Evolutionary conservation across 2,888 invertebrate species (phyloP).

Genomic region (Leuctra nigra): DNA sequence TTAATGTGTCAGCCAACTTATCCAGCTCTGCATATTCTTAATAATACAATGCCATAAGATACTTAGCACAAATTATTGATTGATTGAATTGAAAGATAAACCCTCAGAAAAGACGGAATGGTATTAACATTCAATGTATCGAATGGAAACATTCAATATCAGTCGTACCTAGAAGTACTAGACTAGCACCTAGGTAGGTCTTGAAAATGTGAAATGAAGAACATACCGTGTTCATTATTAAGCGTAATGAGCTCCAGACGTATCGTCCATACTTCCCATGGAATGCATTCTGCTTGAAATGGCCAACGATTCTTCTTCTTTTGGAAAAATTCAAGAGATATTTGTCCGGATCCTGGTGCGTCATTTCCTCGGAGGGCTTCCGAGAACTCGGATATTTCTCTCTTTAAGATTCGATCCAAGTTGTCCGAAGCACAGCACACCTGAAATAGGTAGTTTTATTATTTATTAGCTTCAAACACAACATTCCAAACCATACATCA

Average conservation of each 20-base stretch:
- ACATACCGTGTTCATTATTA: slow-evolving; percentile 70
- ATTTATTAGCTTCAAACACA: too few relatives aligned
- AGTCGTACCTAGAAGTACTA: too few relatives aligned
- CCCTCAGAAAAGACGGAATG: too few relatives aligned
- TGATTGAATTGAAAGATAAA: too few relatives aligned
- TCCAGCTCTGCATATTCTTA: too few relatives aligned
- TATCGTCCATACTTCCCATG: slow-evolving; percentile 99
- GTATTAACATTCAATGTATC: too few relatives aligned
- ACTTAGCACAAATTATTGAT: too few relatives aligned
- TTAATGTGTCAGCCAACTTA: too few relatives aligned
- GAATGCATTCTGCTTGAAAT: slow-evolving; percentile 84
- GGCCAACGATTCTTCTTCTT: slow-evolving; percentile 85
- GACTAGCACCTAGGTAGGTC: neutral
- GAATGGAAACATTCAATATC: too few relatives aligned
- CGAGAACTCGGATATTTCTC: slow-evolving; percentile 71
- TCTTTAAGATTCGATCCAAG: slow-evolving; percentile 63
- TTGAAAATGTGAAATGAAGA: neutral
- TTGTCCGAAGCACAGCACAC: slow-evolving; percentile 82
- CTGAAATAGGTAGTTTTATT: too few relatives aligned
- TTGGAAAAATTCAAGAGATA: slow-evolving; percentile 93
- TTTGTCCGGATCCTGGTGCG: slow-evolving; percentile 64
- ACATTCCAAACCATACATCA: too few relatives aligned
- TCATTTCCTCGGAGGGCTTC: slow-evolving; percentile 68
- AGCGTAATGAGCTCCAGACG: slow-evolving; percentile 82
- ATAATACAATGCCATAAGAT: too few relatives aligned